These are phyloP conservation scores for Ptilonorhynchus violaceus DNA, from an alignment of 2,113 vertebrate species.

Conservation along the genomic window DNA sequence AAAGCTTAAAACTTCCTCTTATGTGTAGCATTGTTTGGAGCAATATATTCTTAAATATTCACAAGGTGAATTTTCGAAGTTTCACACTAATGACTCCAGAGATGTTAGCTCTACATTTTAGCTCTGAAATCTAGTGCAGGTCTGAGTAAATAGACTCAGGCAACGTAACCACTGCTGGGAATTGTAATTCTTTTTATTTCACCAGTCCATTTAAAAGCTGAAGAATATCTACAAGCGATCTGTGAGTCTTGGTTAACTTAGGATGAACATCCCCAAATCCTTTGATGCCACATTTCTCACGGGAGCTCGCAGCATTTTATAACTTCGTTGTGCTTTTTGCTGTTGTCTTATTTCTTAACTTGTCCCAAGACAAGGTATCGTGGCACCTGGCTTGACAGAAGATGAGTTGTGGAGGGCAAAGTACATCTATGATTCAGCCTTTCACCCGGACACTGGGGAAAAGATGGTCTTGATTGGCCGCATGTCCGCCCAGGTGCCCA, in stretches of 20 bases:
- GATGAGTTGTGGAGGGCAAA: slow-evolving; percentile 96
- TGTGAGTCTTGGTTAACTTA: not conserved
- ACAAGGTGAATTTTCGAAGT: not conserved
- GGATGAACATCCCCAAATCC: not conserved
- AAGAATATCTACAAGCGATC: not conserved
- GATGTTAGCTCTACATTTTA: not conserved
- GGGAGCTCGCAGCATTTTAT: not conserved
- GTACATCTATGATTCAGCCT: slow-evolving; percentile 95
- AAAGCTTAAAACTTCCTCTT: not conserved
- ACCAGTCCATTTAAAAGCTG: not conserved
- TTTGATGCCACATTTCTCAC: not conserved
- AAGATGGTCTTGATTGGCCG: slow-evolving; percentile 97
- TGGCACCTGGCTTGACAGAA: slow-evolving; percentile 88
- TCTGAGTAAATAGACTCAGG: not conserved
- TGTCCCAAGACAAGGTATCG: slow-evolving; percentile 81
- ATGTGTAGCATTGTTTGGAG: not conserved
- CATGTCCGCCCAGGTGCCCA: slow-evolving; percentile 97
- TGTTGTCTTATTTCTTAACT: not conserved
- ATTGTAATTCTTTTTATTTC: not conserved
- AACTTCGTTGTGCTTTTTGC: not conserved
- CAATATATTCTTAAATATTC: not conserved
- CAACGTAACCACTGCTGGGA: not conserved
- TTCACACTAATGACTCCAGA: not conserved
- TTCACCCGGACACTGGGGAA: slow-evolving; percentile 96
- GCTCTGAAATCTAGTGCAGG: not conserved